Conservation (phyloP, 2,888 invertebrate species). For the Hylaea fasciaria region DNA sequence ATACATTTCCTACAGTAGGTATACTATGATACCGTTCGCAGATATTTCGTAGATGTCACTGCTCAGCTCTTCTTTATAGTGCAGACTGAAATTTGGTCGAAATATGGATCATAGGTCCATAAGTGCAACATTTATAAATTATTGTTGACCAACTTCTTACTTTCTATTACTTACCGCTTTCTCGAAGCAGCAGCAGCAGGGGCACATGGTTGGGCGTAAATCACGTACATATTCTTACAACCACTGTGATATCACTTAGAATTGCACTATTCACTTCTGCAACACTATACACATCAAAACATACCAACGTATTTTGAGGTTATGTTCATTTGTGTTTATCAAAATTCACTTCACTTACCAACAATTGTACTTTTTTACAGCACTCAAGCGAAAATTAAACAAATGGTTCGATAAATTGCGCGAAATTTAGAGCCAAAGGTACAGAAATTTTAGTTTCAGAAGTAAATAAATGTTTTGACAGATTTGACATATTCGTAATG, state of each 20-base stretch:
- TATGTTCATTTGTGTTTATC: slow-evolving; percentile 38
- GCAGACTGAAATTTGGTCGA: too few species aligned
- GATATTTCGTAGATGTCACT: background rate
- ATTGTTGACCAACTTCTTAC: slow-evolving; percentile 24
- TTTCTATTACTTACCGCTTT: slow-evolving; percentile 38
- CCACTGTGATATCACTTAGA: slow-evolving; percentile 17
- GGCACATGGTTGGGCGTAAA: background rate
- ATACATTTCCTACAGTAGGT: background rate
- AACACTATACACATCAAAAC: slow-evolving; percentile 31
- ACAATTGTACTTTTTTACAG: background rate
- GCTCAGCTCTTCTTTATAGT: background rate
- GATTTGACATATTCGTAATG: slow-evolving; percentile 20
- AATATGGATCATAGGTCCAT: background rate
- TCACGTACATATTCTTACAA: slow-evolving; percentile 9
- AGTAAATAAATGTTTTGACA: slow-evolving; percentile 25
- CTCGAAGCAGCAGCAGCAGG: slow-evolving; percentile 18
- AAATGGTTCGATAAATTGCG: slow-evolving; percentile 7
- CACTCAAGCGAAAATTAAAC: background rate
- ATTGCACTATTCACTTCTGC: slow-evolving; percentile 11
- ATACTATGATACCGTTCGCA: background rate
- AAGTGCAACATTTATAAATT: background rate
- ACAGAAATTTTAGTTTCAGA: slow-evolving; percentile 17
- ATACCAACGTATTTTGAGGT: slow-evolving; percentile 34
- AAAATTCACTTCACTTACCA: slow-evolving; percentile 5
- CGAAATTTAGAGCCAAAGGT: slow-evolving; percentile 11